Conservation (phyloP, 1,140 invertebrate species). For the Colletes latitarsis region DNA sequence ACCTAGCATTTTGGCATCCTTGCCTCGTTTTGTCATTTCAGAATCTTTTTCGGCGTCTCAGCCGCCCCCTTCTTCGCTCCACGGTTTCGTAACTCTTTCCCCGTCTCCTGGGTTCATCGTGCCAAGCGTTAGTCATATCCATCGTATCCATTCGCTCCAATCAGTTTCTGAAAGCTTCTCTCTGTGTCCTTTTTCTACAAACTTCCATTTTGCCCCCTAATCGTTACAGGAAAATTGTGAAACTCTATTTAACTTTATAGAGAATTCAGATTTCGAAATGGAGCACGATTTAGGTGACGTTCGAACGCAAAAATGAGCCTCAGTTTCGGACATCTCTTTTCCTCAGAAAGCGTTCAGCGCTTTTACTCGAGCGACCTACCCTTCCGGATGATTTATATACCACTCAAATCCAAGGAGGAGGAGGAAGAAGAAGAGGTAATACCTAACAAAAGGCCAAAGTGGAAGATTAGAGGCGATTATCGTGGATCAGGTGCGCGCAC, state of each 20-base stretch:
- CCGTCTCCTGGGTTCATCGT: conserved; percentile 1
- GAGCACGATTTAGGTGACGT: no score
- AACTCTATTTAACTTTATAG: conserved; percentile 30
- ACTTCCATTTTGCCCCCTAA: not conserved
- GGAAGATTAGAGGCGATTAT: conserved; percentile 82
- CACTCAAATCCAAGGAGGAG: conserved; percentile 34
- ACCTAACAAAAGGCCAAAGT: conserved; percentile 77
- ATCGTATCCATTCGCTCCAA: not conserved
- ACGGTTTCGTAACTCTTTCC: conserved; percentile 25
- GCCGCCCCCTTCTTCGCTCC: conserved; percentile 15
- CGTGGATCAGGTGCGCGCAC: conserved; percentile 77
- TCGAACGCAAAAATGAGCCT: no score
- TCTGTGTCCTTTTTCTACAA: no score
- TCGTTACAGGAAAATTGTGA: conserved; percentile 34
- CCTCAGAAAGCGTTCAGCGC: conserved; percentile 65
- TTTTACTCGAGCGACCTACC: conserved; percentile 74
- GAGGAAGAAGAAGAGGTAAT: conserved; percentile 59
- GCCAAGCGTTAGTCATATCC: conserved; percentile 17
- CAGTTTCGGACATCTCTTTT: conserved; percentile 19
- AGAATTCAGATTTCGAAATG: no score
- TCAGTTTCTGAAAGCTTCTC: not conserved
- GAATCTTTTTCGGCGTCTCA: conserved; percentile 24
- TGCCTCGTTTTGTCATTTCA: conserved; percentile 62
- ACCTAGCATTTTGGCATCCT: conserved; percentile 58
- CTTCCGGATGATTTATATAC: conserved; percentile 75